Percentiles rank a stretch among this genome's conserved stretches.
Evolutionary conservation across 2,888 invertebrate genomes (phyloP).

Genomic region (Pandemis cinnamomeana): DNA sequence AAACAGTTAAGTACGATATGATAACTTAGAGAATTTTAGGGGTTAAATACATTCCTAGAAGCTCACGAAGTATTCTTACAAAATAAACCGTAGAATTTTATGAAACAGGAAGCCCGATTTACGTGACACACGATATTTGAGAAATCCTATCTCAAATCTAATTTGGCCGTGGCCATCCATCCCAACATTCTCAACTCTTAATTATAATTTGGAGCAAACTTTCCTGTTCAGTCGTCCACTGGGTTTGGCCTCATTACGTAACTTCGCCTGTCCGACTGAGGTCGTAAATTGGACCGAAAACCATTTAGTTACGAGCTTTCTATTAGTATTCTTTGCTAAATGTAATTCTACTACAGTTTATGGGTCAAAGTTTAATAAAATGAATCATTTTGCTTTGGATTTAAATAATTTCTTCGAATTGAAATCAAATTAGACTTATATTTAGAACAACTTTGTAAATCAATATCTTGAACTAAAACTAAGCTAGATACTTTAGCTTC

Average conservation of each 20-base stretch:
- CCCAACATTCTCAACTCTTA: slow-evolving; percentile 22
- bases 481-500: background rate
- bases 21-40: background rate
- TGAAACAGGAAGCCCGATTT: background rate
- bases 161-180: slow-evolving; percentile 25
- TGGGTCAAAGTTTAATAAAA: slow-evolving; percentile 2
- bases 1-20: background rate
- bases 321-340: slow-evolving; percentile 21
- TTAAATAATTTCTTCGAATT: no score
- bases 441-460: no score
- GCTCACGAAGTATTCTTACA: background rate
- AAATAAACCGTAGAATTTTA: background rate
- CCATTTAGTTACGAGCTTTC: slow-evolving; percentile 33
- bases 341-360: slow-evolving; percentile 11
- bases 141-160: slow-evolving; percentile 4
- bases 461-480: background rate
- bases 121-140: background rate
- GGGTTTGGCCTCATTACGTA: slow-evolving; percentile 42
- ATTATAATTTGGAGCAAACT: slow-evolving; percentile 48
- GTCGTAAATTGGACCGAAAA: slow-evolving; percentile 35
- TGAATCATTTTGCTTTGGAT: background rate
- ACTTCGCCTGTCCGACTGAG: slow-evolving; percentile 33
- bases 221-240: slow-evolving; percentile 44
- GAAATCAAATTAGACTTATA: no score
- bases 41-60: no score